These are phyloP conservation scores for Rambutsinella grinnellia DNA, from an alignment of 2,888 invertebrate species.

Conservation along the genomic window DNA sequence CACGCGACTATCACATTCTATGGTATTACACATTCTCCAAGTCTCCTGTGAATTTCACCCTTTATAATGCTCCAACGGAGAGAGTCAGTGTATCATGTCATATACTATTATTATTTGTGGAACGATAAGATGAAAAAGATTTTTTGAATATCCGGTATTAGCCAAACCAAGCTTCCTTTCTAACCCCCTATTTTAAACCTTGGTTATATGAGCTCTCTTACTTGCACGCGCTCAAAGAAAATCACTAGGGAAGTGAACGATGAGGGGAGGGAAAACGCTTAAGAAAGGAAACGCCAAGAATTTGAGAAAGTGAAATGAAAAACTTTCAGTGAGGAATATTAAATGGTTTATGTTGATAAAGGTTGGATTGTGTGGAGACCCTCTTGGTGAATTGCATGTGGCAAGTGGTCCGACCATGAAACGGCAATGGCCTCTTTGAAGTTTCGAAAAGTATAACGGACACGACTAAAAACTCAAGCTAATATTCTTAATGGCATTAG, in stretches of 20 bases:
- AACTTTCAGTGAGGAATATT: constrained; percentile 1
- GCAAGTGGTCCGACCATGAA: not conserved
- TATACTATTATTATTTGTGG: constrained; percentile 1
- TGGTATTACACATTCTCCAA: constrained; percentile 20
- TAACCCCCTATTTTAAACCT: not conserved
- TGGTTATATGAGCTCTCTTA: no score
- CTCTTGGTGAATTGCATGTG: not conserved
- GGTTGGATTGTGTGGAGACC: not conserved
- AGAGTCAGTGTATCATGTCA: constrained; percentile 6
- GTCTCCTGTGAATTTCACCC: not conserved
- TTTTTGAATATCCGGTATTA: constrained; percentile 49
- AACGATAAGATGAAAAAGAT: constrained; percentile 19
- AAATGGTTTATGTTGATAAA: not conserved
- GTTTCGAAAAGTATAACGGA: constrained; percentile 22
- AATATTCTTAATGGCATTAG: constrained; percentile 50
- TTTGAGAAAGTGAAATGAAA: constrained; percentile 2
- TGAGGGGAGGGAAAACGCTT: constrained; percentile 1
- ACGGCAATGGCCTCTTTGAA: constrained; percentile 22
- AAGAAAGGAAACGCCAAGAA: constrained; percentile 5
- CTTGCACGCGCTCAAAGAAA: constrained; percentile 17
- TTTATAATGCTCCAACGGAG: not conserved
- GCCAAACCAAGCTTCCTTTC: constrained; percentile 6
- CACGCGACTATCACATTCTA: constrained; percentile 29
- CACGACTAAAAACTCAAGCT: constrained; percentile 29
- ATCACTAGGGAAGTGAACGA: not conserved